A percentile compares a stretch with the other conserved stretches of the same genome.
These are phyloP conservation scores for Oreotrochilus melanogaster DNA, from an alignment of 2,113 vertebrate species.

Conservation along the genomic window DNA sequence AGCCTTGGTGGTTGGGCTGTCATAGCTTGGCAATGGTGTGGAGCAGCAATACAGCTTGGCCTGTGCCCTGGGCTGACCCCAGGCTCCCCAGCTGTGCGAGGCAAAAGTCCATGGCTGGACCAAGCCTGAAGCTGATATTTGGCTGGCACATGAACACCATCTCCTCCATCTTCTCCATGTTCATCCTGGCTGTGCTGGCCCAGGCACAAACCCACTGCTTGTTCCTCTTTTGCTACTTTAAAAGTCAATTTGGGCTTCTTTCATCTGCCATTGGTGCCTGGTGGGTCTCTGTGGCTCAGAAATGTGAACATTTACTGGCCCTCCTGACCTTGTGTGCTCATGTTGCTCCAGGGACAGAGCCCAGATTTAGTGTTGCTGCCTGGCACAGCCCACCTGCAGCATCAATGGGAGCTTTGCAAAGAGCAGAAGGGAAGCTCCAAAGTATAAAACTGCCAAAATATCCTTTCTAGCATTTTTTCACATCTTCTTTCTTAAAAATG, in stretches of 20 bases:
- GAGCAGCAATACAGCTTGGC: not conserved
- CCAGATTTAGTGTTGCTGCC: not conserved
- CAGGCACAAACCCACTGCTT: not conserved
- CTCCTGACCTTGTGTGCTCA: not conserved
- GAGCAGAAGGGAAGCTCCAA: not conserved
- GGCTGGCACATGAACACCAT: fast-evolving
- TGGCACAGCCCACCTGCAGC: not conserved
- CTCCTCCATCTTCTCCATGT: not conserved
- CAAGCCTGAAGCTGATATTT: not conserved
- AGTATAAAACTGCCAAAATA: not conserved
- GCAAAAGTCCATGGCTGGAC: not conserved
- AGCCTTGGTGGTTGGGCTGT: not conserved
- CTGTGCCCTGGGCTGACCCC: not conserved
- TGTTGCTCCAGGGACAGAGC: not conserved
- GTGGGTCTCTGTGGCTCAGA: not conserved
- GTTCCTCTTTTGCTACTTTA: not conserved
- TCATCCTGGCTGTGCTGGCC: not conserved
- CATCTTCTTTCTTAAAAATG: not conserved
- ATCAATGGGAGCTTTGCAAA: not conserved
- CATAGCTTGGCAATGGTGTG: not conserved
- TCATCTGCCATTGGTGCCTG: fast-evolving
- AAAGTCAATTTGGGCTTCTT: not conserved
- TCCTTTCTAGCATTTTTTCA: not conserved
- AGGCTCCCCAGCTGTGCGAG: fast-evolving
- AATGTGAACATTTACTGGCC: not conserved